Evolutionary conservation across 2,797 vertebrate species (phyloP).

Genomic region (Mus minutoides): DNA sequence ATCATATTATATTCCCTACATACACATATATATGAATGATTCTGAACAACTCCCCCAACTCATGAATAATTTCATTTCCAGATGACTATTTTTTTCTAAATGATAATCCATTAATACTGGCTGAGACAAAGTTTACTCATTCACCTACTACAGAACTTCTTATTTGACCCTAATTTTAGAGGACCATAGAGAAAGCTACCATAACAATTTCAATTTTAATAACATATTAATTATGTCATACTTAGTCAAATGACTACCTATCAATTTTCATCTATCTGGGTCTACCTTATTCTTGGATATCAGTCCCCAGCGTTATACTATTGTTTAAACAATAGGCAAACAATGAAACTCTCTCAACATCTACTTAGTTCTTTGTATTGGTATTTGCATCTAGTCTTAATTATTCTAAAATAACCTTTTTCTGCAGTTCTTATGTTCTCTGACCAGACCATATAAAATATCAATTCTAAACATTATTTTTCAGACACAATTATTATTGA

Average conservation of each 20-base stretch:
- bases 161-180: background rate
- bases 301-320: background rate
- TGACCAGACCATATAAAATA: background rate
- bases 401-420: background rate
- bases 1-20: background rate
- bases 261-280: background rate
- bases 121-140: background rate
- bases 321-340: background rate
- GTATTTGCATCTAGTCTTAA: background rate
- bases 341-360: background rate
- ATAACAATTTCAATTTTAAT: slow-evolving; percentile 7
- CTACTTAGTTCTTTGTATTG: background rate
- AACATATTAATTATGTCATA: background rate
- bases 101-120: background rate
- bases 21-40: background rate
- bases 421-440: background rate
- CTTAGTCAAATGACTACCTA: background rate
- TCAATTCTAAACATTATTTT: background rate
- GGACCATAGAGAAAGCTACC: background rate
- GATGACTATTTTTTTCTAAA: background rate
- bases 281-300: background rate
- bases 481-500: background rate
- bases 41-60: background rate
- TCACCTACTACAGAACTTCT: background rate
- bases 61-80: background rate